Base-by-base conservation (phyloP, 2,888 invertebrate genomes). In the Sphinx pinastri region DNA sequence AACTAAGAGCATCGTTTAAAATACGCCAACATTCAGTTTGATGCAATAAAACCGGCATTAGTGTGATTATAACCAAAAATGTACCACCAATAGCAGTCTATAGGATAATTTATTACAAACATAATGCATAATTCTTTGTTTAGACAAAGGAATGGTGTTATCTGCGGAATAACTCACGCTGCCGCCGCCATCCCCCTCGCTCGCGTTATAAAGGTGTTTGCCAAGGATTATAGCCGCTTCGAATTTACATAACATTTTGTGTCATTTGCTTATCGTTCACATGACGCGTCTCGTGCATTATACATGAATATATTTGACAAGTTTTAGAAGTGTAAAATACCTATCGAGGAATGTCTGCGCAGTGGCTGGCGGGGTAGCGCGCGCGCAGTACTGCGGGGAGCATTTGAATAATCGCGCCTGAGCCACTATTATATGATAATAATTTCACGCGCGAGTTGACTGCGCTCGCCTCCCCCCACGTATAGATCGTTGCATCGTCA, bases 211-310 rank as follows among this genome's bases (percentile, higher is more conserved):
- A 86, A 88, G 85, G 87, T 86, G 87, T 88, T 88, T 88, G 85
- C 86, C 82, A 85, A 85, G 88, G 87, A 91, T 89, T 90, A 92
- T 89, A 84, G 89, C 87, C 85, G 85, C 86, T 87, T 88, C 84
- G 86, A 88, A 93, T 93, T 92, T 89, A 91, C 91, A 93, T 92
- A 91, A 89, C 92, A 91, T 92, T 91, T 93, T 92, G 88, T 90
- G 90, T 93, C 91, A 92, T 93, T 93, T 90, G 91, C 92, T 93
- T 93, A 93, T 93, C 93, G 89, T 83, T 88, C 88, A 89, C 88
- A 88, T 92, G 92, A 91, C 91, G 91, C 89, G 86, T 87, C 88
- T 87, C 84, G 90, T 88, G 87, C 88, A 92, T 91, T 89, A 90
- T 85, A 88, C 88, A 86, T 87, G 90, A 92, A 92, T 91, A 91